Evolutionary conservation across 2,888 invertebrate species (phyloP).

Genomic region (Pheosia gnoma): DNA sequence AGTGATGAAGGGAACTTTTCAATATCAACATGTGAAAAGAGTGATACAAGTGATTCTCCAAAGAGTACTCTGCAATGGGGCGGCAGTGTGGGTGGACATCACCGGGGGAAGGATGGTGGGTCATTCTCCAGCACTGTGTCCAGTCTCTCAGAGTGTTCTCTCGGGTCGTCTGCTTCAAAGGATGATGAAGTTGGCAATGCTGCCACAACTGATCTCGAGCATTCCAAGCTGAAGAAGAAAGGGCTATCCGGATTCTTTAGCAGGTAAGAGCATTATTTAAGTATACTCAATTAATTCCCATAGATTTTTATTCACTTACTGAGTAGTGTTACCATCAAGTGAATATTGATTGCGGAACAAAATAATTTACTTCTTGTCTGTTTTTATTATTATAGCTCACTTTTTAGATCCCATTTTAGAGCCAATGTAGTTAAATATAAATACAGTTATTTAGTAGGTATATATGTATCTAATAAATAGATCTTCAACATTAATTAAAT

Average conservation of each 20-base stretch:
- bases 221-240: slow-evolving; percentile 83
- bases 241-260: slow-evolving; percentile 86
- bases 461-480: no score
- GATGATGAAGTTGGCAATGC: slow-evolving; percentile 72
- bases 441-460: no score
- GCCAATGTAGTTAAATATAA: no score
- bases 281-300: no score
- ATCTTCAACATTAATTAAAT: no score
- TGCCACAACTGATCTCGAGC: slow-evolving; percentile 57
- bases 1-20: slow-evolving; percentile 81
- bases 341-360: no score
- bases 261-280: slow-evolving; percentile 70
- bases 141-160: slow-evolving; percentile 88
- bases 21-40: slow-evolving; percentile 79
- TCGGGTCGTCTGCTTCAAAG: slow-evolving; percentile 84
- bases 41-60: slow-evolving; percentile 80
- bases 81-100: slow-evolving; percentile 77
- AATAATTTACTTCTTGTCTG: no score
- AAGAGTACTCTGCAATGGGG: slow-evolving; percentile 80
- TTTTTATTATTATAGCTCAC: no score
- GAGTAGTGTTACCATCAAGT: no score
- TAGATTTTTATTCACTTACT: no score
- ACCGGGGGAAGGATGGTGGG: slow-evolving; percentile 84
- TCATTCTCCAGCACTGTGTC: slow-evolving; percentile 88
- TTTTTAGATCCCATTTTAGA: no score